Conservation (phyloP, 1,140 invertebrate species). For the Aphaenogaster rudis region DNA sequence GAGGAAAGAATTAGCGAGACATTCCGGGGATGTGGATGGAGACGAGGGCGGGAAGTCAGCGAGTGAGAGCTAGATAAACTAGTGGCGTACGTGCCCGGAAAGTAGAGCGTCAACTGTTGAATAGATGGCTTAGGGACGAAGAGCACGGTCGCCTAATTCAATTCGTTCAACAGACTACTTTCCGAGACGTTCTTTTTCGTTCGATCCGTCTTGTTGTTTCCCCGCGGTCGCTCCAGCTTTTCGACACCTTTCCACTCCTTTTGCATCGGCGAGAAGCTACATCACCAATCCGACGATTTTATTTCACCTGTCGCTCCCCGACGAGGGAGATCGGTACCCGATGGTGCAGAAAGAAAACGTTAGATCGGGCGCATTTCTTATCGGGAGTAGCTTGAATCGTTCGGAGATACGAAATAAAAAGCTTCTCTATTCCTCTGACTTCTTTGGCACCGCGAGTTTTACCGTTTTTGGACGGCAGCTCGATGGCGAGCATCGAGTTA, state of each 20-base stretch:
- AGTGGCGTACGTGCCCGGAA: conserved; percentile 76
- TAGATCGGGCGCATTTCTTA: conserved; percentile 33
- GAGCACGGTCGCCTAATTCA: conserved; percentile 81
- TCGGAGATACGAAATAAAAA: conserved; percentile 24
- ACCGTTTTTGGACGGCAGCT: not conserved
- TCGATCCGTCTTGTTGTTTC: conserved; percentile 29
- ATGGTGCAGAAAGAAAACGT: conserved; percentile 23
- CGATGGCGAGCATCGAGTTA: not conserved
- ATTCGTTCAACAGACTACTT: conserved; percentile 79
- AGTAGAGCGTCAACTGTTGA: conserved; percentile 81
- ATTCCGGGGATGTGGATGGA: conserved; percentile 3
- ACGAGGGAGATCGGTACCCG: not conserved
- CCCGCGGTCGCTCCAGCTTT: conserved; percentile 30
- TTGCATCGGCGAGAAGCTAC: not conserved
- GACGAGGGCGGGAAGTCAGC: conserved; percentile 17
- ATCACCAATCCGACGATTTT: not conserved
- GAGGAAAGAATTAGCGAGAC: conserved; percentile 29
- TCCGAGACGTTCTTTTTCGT: conserved; percentile 50
- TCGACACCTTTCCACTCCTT: not conserved
- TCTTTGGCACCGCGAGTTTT: not conserved
- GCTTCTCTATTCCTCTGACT: not conserved
- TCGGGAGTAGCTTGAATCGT: conserved; percentile 9
- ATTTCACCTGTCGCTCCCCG: conserved; percentile 7
- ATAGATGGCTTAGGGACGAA: conserved; percentile 79
- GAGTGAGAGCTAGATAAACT: conserved; percentile 69